Conservation (phyloP, 2,113 vertebrate genomes). For the Micromys minutus region DNA sequence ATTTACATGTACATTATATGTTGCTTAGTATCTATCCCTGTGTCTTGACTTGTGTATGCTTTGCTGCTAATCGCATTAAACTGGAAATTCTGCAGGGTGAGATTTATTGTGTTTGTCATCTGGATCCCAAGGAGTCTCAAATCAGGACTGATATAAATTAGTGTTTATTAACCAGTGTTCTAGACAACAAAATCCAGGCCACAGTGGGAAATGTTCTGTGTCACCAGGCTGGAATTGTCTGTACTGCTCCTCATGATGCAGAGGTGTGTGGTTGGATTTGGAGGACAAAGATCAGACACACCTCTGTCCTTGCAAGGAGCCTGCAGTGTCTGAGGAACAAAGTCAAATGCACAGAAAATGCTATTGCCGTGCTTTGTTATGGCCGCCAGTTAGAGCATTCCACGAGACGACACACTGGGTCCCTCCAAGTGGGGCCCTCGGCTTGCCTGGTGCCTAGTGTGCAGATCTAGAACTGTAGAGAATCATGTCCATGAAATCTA, state of each 20-base stretch:
- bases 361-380: background rate
- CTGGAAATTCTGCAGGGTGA: conserved; percentile 57
- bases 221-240: conserved; percentile 33
- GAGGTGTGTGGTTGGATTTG: conserved; percentile 54
- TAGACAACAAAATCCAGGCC: background rate
- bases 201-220: background rate
- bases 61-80: conserved; percentile 71
- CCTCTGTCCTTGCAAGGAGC: conserved; percentile 33
- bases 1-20: conserved; percentile 39
- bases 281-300: conserved; percentile 59
- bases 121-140: conserved; percentile 67
- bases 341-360: conserved; percentile 45
- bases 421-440: background rate
- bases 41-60: conserved; percentile 66
- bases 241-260: conserved; percentile 30
- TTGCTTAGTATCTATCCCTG: conserved; percentile 52
- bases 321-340: conserved; percentile 56
- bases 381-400: background rate
- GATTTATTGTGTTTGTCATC: conserved; percentile 74
- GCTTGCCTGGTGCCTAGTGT: background rate
- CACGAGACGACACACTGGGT: background rate
- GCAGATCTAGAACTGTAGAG: conserved; percentile 48
- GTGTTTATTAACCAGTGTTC: conserved; percentile 28
- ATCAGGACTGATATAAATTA: conserved; percentile 53
- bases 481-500: conserved; percentile 55